Base-by-base conservation (phyloP, 2,888 invertebrate genomes). In the Norana najaformis region DNA sequence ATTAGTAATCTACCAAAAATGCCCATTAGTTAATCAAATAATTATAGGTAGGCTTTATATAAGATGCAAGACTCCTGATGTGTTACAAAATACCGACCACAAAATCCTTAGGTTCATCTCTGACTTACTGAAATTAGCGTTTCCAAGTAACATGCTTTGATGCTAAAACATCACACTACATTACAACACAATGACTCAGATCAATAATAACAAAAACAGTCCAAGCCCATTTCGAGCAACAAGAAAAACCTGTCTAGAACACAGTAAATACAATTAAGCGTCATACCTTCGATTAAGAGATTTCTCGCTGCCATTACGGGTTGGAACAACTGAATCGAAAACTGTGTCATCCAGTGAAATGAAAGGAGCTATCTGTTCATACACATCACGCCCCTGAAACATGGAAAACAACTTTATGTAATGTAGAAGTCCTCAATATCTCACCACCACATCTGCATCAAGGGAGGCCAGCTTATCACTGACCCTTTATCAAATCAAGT, bases 301-400 rank as follows among this genome's bases (percentile, higher is more conserved):
- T 8, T 69, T 69, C 69, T 69, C 34, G 30, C 11, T 88, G 35
- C 34, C 39, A 88, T 88, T 20, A 88, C 88, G 8, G 88, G 88
- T 20, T 36, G 69, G 69, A 69, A 69, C 69, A 6, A 69, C 39
- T 34, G 41, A 83, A 36, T 47, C 88, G 35, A 90, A 90, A 5
- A 88, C 36, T 39, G 88, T 83, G 83, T 90, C 90, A 34, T 90
- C 90, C 53, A 90, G 36, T 16, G 90, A 88, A 88, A 90, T 90
- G 34, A 88, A 90, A 6, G 90, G 90, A 37, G 90, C 90, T 14
- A 83, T 39, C 90, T 85, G 41, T 38, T 88, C 88, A 47, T 90
- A 82, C 34, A 34, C 83, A 89, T 83, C 37, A 36, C 0, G 88
- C 8, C 69, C 69, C 69, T 69, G n/a, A 6, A 69, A 69, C n/a